Conservation (phyloP, 2,797 vertebrate genomes). For the Holocentrus rufus region DNA sequence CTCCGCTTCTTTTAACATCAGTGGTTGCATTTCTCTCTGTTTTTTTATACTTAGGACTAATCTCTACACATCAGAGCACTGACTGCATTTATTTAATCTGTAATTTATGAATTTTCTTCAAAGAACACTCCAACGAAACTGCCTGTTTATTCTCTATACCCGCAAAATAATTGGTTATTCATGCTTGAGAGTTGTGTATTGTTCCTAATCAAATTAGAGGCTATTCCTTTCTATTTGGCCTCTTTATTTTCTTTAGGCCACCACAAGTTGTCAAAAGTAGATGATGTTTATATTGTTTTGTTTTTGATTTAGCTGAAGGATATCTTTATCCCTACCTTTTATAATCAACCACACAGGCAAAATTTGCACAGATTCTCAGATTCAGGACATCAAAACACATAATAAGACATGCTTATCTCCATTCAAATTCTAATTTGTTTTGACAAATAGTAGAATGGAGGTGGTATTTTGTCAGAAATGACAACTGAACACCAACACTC, state of each 20-base stretch:
- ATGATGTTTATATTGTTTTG: slow-evolving; percentile 46
- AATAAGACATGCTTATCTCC: slow-evolving; percentile 14
- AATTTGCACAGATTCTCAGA: neutral
- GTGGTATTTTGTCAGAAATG: too few species aligned
- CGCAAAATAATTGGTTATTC: slow-evolving; percentile 56
- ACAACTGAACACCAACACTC: slow-evolving; percentile 17
- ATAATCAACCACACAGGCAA: slow-evolving; percentile 21
- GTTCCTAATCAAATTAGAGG: slow-evolving; percentile 63
- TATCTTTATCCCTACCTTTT: slow-evolving; percentile 14
- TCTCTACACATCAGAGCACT: slow-evolving; percentile 25
- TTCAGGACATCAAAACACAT: slow-evolving; percentile 45
- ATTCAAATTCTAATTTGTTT: slow-evolving; percentile 29
- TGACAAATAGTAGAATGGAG: slow-evolving; percentile 13
- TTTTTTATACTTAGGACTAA: slow-evolving; percentile 24
- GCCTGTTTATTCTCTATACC: slow-evolving; percentile 46
- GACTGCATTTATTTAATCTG: slow-evolving; percentile 38
- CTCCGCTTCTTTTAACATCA: slow-evolving; percentile 16
- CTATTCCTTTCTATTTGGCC: slow-evolving; percentile 31
- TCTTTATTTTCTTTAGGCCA: slow-evolving; percentile 24
- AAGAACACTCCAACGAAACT: slow-evolving; percentile 24
- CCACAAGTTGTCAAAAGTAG: slow-evolving; percentile 46
- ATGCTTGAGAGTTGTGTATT: slow-evolving; percentile 43
- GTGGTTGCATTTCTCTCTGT: slow-evolving; percentile 38
- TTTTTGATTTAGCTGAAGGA: slow-evolving; percentile 41
- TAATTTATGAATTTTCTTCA: slow-evolving; percentile 37